Percentiles rank a stretch among this genome's conserved stretches.
These are phyloP conservation scores for Danionella cerebrum DNA, from an alignment of 2,113 vertebrate species.

Conservation along the genomic window DNA sequence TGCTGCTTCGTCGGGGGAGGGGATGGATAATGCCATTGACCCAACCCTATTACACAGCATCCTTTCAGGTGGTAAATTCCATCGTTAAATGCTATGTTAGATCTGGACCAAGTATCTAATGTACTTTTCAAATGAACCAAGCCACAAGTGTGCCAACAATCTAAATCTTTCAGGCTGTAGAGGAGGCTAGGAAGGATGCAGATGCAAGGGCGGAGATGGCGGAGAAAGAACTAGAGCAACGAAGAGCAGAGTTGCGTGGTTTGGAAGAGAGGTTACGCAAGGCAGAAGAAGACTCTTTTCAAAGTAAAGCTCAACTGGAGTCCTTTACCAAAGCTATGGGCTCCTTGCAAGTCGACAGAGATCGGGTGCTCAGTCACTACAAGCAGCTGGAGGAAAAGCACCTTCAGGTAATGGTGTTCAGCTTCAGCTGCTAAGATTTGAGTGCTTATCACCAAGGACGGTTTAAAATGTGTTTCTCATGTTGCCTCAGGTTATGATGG, in stretches of 20 bases:
- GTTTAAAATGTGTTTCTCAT: background rate
- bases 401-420: slow-evolving; percentile 53
- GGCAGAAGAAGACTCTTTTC: slow-evolving; percentile 68
- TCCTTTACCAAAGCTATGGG: slow-evolving; percentile 89
- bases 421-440: background rate
- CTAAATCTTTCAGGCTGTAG: slow-evolving; percentile 72
- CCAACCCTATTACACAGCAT: no score
- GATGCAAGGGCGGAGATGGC: slow-evolving; percentile 63
- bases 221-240: slow-evolving; percentile 69
- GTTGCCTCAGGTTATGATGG: slow-evolving; percentile 68
- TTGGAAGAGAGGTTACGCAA: slow-evolving; percentile 65
- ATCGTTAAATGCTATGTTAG: no score
- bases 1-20: no score
- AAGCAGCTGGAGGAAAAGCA: slow-evolving; percentile 86
- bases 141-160: no score
- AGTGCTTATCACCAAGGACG: background rate
- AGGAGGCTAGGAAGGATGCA: slow-evolving; percentile 69
- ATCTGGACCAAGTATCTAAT: no score
- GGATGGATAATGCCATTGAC: no score
- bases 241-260: slow-evolving; percentile 54
- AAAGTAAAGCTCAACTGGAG: slow-evolving; percentile 72
- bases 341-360: slow-evolving; percentile 88
- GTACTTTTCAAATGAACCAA: no score
- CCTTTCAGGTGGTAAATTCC: no score
- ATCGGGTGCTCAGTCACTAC: slow-evolving; percentile 76